Evolutionary conservation across 2,888 invertebrate species (phyloP).

Genomic region (Bembecia ichneumoniformis): DNA sequence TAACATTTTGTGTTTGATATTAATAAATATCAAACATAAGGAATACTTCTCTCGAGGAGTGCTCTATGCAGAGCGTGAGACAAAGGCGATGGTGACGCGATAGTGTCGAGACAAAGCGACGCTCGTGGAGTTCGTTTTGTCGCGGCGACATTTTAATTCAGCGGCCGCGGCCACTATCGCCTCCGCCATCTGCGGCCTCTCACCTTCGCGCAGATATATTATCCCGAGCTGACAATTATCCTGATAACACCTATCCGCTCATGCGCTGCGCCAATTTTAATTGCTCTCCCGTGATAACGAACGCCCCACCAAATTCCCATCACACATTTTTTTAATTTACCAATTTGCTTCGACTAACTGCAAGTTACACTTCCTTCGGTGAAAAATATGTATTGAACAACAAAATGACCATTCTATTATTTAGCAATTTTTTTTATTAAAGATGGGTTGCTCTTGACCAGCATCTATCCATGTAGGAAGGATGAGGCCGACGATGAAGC

Average conservation of each 20-base stretch:
- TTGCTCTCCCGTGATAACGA: background rate
- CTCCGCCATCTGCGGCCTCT: background rate
- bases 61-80: background rate
- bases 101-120: background rate
- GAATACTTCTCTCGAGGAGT: no score
- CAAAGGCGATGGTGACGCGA: slow-evolving; percentile 25
- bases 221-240: slow-evolving; percentile 27
- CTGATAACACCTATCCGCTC: background rate
- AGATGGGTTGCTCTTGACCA: no score
- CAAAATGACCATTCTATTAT: no score
- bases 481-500: no score
- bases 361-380: no score
- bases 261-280: background rate
- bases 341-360: no score
- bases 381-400: no score
- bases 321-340: no score
- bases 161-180: background rate
- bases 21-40: no score
- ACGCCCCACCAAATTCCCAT: background rate
- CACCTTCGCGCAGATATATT: slow-evolving; percentile 23
- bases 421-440: no score
- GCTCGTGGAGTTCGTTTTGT: background rate
- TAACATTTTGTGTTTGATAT: no score
- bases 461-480: no score
- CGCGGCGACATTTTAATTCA: background rate